Percentiles rank a stretch among this genome's conserved stretches.
These are phyloP conservation scores for Notiomystis cincta DNA, from an alignment of 2,113 vertebrate species.

Conservation along the genomic window DNA sequence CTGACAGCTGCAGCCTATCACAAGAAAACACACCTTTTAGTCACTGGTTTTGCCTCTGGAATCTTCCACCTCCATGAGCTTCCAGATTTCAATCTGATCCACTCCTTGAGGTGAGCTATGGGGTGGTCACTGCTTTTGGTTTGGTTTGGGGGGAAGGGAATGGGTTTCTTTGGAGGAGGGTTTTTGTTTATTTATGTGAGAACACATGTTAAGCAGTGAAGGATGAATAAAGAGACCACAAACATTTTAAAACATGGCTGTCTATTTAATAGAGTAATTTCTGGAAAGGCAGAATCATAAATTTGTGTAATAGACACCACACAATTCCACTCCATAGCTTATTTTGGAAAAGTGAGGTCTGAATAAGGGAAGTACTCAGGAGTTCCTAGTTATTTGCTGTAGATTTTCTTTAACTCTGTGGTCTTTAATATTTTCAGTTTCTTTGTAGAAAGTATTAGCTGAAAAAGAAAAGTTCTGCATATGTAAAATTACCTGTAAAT, in stretches of 20 bases:
- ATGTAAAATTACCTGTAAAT: background rate
- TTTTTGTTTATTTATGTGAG: background rate
- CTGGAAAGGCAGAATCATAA: background rate
- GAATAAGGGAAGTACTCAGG: background rate
- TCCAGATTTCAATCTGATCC: constrained; percentile 92
- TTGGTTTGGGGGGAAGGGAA: background rate
- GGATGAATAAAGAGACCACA: background rate
- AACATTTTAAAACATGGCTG: background rate
- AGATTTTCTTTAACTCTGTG: background rate
- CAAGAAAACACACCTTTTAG: constrained; percentile 85
- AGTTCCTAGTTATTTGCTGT: background rate
- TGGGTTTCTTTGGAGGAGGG: fast-evolving
- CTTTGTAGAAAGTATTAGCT: background rate
- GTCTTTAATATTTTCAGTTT: background rate
- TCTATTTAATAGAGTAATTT: background rate
- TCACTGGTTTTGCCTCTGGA: constrained; percentile 92
- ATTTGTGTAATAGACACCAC: background rate
- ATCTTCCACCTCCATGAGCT: constrained; percentile 94
- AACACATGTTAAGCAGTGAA: background rate
- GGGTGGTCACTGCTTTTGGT: background rate
- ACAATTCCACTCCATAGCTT: background rate
- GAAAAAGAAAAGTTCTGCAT: background rate
- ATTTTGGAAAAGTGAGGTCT: background rate
- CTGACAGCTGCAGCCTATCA: constrained; percentile 87
- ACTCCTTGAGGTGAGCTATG: constrained; percentile 86